These are phyloP conservation scores for Mus pahari DNA, from an alignment of 2,113 vertebrate genomes.

Conservation along the genomic window DNA sequence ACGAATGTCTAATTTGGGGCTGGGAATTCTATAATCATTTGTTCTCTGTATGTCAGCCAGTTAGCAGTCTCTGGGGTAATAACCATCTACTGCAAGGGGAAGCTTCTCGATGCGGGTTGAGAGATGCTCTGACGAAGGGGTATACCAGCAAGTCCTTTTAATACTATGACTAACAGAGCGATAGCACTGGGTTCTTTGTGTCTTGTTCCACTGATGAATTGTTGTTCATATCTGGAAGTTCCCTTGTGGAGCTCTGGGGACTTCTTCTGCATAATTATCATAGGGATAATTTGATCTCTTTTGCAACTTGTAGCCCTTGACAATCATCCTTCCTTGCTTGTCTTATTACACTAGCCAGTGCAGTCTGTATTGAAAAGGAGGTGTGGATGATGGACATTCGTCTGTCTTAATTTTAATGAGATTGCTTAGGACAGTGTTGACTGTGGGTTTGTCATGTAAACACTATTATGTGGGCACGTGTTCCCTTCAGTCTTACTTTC, in stretches of 20 bases:
- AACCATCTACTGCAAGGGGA: background rate
- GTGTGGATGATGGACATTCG: background rate
- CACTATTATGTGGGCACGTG: background rate
- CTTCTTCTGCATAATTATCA: background rate
- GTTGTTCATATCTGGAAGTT: background rate
- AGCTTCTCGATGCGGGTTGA: background rate
- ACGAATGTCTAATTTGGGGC: background rate
- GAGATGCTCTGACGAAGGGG: background rate
- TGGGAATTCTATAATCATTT: background rate
- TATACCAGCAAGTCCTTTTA: background rate
- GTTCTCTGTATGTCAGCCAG: background rate
- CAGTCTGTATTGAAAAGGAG: background rate
- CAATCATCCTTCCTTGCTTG: background rate
- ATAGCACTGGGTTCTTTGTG: background rate
- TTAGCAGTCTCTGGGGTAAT: background rate
- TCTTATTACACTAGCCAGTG: background rate
- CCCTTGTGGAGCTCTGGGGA: background rate
- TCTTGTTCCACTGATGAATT: background rate
- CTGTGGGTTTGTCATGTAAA: background rate
- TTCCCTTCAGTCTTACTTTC: background rate
- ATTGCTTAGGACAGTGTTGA: background rate
- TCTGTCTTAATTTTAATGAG: background rate
- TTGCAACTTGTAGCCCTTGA: background rate
- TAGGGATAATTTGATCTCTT: background rate
- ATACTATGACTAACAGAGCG: background rate